Evolutionary conservation across 2,113 vertebrate genomes (phyloP), one percentile per base, ranked within the genome.

Genomic region (Clarias batrachus): DNA sequence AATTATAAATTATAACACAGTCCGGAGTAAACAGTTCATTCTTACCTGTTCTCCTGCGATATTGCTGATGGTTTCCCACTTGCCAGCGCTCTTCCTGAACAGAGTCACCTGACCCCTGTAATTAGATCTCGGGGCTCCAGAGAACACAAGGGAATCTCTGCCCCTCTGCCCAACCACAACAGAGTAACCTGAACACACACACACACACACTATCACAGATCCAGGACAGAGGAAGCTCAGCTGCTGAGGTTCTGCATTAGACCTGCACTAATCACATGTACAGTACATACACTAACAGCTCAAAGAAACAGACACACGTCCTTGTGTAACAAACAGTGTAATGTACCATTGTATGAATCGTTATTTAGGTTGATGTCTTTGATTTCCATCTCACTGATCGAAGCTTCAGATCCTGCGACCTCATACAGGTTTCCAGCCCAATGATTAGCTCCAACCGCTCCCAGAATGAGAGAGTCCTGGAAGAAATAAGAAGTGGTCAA

Each of bases 101-200:
- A 94, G 6, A 33, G 94, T 65, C 0, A 95, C 92, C 74, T 89
- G 92, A 84, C 95, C 95, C 2, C 0, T 92, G 90, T 95, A 93
- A 2, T 89, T 0, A 77, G 88, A 93, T 65, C 95, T 90, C 1
- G 95, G 95, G 4, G 94, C 95, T 21, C 95, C 95, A 0, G 93
- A 82, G 82, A 95, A 93, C 78, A 94, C 93, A 0, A 95, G 68
- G 79, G 85, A 6, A 65, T n/a, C 19, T 0, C 81, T 33, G 2
- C 16, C 87, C 73, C 56, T 94, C 86, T 88, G 41, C 74, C 94
- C 95, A 77, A 92, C 91, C 81, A 91, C 86, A 37, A 92, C 8
- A 7, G 93, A 93, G 85, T 95, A 95, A 87, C 95, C 95, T 95
- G 87, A 87, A 86, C 37, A 41, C 37, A 41, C 23, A 56, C 48